These are phyloP conservation scores for Drosophila prostipennis DNA, from an alignment of 2,888 invertebrate genomes.

Conservation along the genomic window DNA sequence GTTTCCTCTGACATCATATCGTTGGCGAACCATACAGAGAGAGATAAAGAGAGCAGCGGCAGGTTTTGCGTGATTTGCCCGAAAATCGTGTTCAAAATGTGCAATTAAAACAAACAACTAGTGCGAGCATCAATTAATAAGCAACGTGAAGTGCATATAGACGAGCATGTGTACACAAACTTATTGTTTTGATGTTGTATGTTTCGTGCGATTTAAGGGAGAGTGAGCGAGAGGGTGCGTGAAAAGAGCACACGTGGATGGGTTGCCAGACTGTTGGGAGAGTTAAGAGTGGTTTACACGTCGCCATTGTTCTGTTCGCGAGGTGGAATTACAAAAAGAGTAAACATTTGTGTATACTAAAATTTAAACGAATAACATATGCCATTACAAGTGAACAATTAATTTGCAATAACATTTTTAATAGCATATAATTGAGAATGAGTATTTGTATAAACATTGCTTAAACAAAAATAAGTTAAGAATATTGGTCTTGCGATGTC, in stretches of 20 bases:
- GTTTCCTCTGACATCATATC: constrained; percentile 35
- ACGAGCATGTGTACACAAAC: constrained; percentile 14
- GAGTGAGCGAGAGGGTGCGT: constrained; percentile 21
- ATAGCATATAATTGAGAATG: too few relatives aligned
- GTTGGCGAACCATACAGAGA: constrained; percentile 4
- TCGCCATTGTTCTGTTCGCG: too few relatives aligned
- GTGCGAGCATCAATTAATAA: neutral
- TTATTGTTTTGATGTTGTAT: constrained; percentile 39
- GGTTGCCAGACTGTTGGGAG: constrained; percentile 17
- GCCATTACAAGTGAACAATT: too few relatives aligned
- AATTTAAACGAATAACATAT: too few relatives aligned
- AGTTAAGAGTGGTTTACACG: constrained; percentile 19
- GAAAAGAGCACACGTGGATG: constrained; percentile 21
- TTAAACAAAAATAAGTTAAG: too few relatives aligned
- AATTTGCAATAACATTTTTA: too few relatives aligned
- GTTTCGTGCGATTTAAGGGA: constrained; percentile 28
- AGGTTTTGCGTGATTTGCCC: neutral
- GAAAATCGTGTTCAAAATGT: neutral
- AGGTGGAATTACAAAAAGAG: too few relatives aligned
- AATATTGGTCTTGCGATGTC: too few relatives aligned
- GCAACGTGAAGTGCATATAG: constrained; percentile 3
- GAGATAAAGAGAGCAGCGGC: neutral
- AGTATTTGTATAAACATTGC: too few relatives aligned
- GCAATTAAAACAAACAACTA: neutral
- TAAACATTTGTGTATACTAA: neutral